These are phyloP conservation scores for Hydropsyche tenuis DNA, from an alignment of 1,140 invertebrate species.

Conservation along the genomic window DNA sequence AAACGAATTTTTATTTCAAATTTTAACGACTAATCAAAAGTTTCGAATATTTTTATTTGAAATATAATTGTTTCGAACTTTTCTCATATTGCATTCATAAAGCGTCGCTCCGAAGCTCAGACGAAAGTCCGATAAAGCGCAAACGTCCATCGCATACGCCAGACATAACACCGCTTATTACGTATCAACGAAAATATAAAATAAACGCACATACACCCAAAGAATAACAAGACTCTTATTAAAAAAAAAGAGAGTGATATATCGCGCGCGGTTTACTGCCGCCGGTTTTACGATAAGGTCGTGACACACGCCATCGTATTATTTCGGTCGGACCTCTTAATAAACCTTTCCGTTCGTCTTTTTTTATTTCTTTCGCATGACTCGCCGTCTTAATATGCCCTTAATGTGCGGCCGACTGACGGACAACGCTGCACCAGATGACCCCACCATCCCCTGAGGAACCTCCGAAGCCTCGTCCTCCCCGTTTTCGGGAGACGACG, in stretches of 20 bases:
- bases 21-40: no score
- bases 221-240: conserved; percentile 41
- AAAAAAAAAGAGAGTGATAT: conserved; percentile 39
- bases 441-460: neutral
- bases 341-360: conserved; percentile 33
- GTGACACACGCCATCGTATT: conserved; percentile 30
- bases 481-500: neutral
- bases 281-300: conserved; percentile 39
- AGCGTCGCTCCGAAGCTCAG: no score
- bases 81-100: no score
- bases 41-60: no score
- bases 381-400: conserved; percentile 37
- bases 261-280: conserved; percentile 28
- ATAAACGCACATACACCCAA: neutral
- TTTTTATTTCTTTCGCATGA: conserved; percentile 44
- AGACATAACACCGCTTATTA: neutral
- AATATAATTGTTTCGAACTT: no score
- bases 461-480: neutral
- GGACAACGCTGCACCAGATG: conserved; percentile 33
- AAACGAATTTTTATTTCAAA: no score
- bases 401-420: conserved; percentile 35
- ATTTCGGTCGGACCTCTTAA: conserved; percentile 45
- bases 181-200: neutral
- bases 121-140: neutral
- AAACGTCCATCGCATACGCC: no score